Evolutionary conservation across 2,888 invertebrate genomes (phyloP), one percentile per base, ranked within the genome.

Genomic region (Tuberolachnus salignus): DNA sequence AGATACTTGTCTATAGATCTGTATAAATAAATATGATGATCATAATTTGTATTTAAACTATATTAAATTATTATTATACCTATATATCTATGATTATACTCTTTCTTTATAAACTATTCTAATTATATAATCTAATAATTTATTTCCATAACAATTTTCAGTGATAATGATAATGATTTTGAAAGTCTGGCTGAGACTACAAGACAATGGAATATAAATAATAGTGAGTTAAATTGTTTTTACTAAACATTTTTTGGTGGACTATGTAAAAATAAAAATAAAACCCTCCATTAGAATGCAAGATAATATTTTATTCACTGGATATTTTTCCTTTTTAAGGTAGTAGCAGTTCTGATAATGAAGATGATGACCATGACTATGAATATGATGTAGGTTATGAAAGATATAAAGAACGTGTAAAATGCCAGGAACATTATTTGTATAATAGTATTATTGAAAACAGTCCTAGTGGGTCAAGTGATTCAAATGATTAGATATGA

Each of bases 401-500:
- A 2, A 78, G 23, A 61, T 78, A 78, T 21, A 78, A 69, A 51
- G 34, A 46, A 34, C 69, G 78, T n/a, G 78, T 78, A 13, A 78
- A 78, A 59, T 67, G 59, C 1, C 69, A 78, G 51, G 78, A 78
- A 69, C 26, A 69, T 51, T 78, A 13, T 21, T 78, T 21, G 69
- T 69, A 78, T 69, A 78, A 69, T 69, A 42, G 19, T 16, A 14
- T 66, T 14, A 6, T 51, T 16, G 46, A 49, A 19, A n/a, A 61
- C 8, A 69, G 21, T 34, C 10, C 59, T 21, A 16, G 19, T 19
- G 67, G 49, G 4, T 69, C 78, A 21, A 51, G 42, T 59, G 57
- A 78, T 51, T 69, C 23, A n/a, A 59, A 59, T 78, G n/a, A 57
- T n/a, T 66, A 57, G 4, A 46, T 75, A 55, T 1, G 23, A 23